Evolutionary conservation across 2,797 vertebrate genomes (phyloP).

Genomic region (Argyrosomus regius): DNA sequence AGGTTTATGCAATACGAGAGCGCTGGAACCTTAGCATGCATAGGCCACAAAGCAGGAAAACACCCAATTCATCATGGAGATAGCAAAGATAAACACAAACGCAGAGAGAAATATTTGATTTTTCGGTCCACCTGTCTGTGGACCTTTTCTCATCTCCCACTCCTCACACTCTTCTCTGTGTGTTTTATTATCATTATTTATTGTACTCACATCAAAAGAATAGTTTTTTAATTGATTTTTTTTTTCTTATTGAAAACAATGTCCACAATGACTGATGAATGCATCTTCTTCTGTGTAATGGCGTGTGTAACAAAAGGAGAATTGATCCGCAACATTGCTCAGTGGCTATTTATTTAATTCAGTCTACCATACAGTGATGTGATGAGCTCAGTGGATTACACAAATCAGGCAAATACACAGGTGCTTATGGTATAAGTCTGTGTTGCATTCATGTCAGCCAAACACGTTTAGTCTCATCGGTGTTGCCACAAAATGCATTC

Average conservation of each 20-base stretch:
- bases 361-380: slow-evolving; percentile 15
- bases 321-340: slow-evolving; percentile 64
- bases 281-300: slow-evolving; percentile 65
- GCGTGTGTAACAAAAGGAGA: slow-evolving; percentile 62
- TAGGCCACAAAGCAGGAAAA: slow-evolving; percentile 37
- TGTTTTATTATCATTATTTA: background rate
- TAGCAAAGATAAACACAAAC: slow-evolving; percentile 48
- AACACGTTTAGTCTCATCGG: background rate
- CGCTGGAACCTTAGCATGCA: slow-evolving; percentile 40
- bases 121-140: slow-evolving; percentile 28
- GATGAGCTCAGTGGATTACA: slow-evolving; percentile 30
- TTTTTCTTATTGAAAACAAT: slow-evolving; percentile 55
- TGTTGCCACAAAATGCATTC: background rate
- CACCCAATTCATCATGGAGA: slow-evolving; percentile 58
- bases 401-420: slow-evolving; percentile 22
- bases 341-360: slow-evolving; percentile 50
- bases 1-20: too few relatives aligned
- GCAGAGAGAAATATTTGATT: slow-evolving; percentile 12
- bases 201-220: slow-evolving; percentile 14
- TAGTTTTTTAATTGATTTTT: slow-evolving; percentile 48
- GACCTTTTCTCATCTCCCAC: slow-evolving; percentile 7
- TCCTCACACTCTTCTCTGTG: background rate
- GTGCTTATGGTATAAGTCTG: background rate
- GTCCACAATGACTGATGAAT: slow-evolving; percentile 57
- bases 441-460: background rate